Percentiles rank a stretch among this genome's conserved stretches.
phyloP scores from a whole-genome alignment of 2,113 vertebrate genomes.

The Aspidoscelis tigris region DNA sequence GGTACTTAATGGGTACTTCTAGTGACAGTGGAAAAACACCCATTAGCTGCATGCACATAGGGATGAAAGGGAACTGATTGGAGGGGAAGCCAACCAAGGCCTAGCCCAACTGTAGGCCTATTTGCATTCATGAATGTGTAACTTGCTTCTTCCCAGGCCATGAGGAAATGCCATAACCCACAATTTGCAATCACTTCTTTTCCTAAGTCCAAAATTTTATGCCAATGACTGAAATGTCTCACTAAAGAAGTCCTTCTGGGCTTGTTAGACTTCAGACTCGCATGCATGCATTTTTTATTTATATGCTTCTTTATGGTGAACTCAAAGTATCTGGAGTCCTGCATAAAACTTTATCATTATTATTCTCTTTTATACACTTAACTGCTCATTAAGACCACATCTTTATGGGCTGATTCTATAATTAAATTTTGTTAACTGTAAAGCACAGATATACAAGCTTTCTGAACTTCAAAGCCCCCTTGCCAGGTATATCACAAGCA shows the following conservation, averaged over 20 bases:
- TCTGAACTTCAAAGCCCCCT: slow-evolving; percentile 44
- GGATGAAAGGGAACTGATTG: no score
- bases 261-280: neutral
- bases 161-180: no score
- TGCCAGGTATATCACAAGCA: neutral
- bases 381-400: slow-evolving; percentile 21
- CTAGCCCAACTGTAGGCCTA: no score
- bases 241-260: neutral
- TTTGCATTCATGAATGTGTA: no score
- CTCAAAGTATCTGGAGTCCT: neutral
- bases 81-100: no score
- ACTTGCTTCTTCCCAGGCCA: no score
- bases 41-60: no score
- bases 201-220: neutral
- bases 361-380: neutral
- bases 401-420: rapidly evolving
- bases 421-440: rapidly evolving
- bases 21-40: no score
- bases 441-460: neutral
- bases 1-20: no score
- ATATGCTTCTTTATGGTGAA: neutral
- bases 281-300: neutral
- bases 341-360: neutral
- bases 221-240: neutral
- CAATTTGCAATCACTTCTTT: neutral